A percentile compares a stretch with the other conserved stretches of the same genome.
Evolutionary conservation across 2,888 invertebrate genomes (phyloP).

Genomic region (Philaethria dido): DNA sequence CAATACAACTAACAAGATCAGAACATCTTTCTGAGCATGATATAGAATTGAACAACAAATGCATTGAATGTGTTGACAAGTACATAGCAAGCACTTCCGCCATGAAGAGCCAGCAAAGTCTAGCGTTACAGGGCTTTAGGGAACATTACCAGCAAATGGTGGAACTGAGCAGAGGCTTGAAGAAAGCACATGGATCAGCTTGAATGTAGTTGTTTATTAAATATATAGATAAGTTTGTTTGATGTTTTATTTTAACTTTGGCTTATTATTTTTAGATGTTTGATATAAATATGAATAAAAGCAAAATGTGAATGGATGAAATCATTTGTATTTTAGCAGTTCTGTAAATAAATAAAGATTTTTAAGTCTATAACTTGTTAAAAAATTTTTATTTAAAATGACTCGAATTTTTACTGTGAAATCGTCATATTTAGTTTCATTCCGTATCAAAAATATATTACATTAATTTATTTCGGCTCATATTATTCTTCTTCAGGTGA

Average conservation of each 20-base stretch:
- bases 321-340: too few species aligned
- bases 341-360: too few species aligned
- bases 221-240: conserved; percentile 55
- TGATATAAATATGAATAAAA: too few species aligned
- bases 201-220: conserved; percentile 54
- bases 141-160: conserved; percentile 85
- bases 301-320: too few species aligned
- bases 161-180: conserved; percentile 85
- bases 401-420: too few species aligned
- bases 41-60: conserved; percentile 81
- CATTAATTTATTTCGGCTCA: too few species aligned
- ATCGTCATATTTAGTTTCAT: too few species aligned
- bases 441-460: too few species aligned
- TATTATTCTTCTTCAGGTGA: too few species aligned
- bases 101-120: conserved; percentile 87
- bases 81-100: conserved; percentile 85
- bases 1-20: conserved; percentile 68
- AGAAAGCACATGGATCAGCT: conserved; percentile 86
- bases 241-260: conserved; percentile 33
- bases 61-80: conserved; percentile 83
- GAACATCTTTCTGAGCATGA: conserved; percentile 81
- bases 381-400: too few species aligned
- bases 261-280: too few species aligned
- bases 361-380: too few species aligned
- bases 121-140: conserved; percentile 88